These are phyloP conservation scores for Amphiprion percula DNA, from an alignment of 2,113 vertebrate genomes.

Conservation along the genomic window DNA sequence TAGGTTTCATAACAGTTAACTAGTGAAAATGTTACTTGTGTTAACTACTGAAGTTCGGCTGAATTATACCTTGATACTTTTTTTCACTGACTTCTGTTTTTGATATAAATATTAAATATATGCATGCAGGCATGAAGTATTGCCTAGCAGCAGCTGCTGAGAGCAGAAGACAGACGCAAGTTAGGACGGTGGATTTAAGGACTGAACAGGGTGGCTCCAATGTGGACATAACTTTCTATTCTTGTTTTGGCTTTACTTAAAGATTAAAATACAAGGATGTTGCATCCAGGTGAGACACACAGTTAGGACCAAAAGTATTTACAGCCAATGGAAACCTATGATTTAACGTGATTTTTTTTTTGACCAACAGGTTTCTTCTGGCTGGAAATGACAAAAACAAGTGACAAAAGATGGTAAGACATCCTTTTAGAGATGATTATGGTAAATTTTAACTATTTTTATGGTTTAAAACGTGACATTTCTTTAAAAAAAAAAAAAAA, in stretches of 20 bases:
- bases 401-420: too few species aligned
- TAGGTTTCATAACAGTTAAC: constrained; percentile 42
- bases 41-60: constrained; percentile 38
- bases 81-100: constrained; percentile 48
- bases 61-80: constrained; percentile 41
- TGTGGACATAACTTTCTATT: constrained; percentile 1
- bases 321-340: too few species aligned
- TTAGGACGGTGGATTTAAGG: constrained; percentile 15
- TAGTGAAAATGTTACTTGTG: constrained; percentile 43
- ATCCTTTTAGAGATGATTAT: too few species aligned
- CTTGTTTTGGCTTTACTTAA: constrained; percentile 3
- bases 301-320: too few species aligned
- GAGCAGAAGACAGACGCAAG: neutral
- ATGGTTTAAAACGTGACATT: too few species aligned
- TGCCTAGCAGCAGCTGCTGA: constrained; percentile 53
- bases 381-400: too few species aligned
- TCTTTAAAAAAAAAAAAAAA: too few species aligned
- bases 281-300: constrained; percentile 13
- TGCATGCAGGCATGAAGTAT: constrained; percentile 60
- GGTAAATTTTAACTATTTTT: too few species aligned
- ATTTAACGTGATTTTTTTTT: too few species aligned
- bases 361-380: too few species aligned
- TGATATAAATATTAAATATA: constrained; percentile 56
- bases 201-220: constrained; percentile 17
- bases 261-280: constrained; percentile 6